Percentiles rank a stretch among this genome's conserved stretches.
These are phyloP conservation scores for Mareca strepera DNA, from an alignment of 2,797 vertebrate species.

Conservation along the genomic window DNA sequence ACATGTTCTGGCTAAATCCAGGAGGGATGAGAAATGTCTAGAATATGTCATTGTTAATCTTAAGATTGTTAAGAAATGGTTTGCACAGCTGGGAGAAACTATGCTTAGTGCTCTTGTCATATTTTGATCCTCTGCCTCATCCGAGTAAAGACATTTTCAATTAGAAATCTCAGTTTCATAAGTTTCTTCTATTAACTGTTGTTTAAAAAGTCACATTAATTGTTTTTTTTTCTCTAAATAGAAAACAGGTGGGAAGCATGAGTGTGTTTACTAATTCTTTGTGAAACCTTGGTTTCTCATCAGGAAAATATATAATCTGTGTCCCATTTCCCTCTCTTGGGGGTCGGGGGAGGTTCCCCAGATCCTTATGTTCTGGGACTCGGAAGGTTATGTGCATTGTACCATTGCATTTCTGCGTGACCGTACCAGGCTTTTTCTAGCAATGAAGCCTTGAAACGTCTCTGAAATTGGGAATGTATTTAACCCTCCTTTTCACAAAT, in stretches of 20 bases:
- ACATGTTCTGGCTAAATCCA: neutral
- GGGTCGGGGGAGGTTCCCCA: neutral
- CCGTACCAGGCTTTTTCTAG: neutral
- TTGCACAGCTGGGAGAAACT: conserved; percentile 28
- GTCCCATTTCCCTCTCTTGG: neutral
- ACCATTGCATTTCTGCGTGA: neutral
- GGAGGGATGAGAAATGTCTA: neutral
- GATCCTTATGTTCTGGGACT: neutral
- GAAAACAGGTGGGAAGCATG: conserved; percentile 41
- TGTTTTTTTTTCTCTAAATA: neutral
- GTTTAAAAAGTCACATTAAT: conserved; percentile 24
- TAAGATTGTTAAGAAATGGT: neutral
- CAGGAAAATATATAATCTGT: neutral
- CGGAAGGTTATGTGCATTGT: neutral
- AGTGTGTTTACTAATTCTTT: neutral
- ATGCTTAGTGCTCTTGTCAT: neutral
- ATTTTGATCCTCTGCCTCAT: neutral
- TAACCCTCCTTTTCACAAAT: neutral
- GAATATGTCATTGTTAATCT: neutral
- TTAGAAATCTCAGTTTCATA: neutral
- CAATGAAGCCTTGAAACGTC: neutral
- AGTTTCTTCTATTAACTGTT: neutral
- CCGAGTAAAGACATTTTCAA: conserved; percentile 20
- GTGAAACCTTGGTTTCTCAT: conserved; percentile 11
- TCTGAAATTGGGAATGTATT: neutral